phyloP scores from a whole-genome alignment of 2,113 vertebrate species.

The Lophotis ruficrista region DNA sequence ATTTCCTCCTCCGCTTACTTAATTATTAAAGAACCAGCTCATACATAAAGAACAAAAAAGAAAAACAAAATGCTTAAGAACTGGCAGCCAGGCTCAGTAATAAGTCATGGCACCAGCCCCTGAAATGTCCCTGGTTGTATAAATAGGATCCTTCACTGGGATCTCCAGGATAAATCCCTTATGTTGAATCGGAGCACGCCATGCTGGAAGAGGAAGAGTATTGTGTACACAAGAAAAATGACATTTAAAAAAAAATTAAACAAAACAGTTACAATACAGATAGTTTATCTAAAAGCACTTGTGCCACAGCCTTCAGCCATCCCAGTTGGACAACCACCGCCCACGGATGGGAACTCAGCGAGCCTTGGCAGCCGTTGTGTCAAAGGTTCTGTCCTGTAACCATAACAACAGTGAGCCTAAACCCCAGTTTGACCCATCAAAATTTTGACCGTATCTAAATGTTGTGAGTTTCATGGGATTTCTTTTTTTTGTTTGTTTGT shows the following conservation, averaged over 20 bases:
- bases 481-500: background rate
- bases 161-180: conserved; percentile 7
- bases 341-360: background rate
- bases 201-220: background rate
- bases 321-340: accelerated
- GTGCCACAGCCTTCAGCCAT: background rate
- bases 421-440: background rate
- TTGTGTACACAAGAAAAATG: conserved; percentile 28
- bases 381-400: background rate
- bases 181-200: background rate
- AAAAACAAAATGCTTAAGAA: background rate
- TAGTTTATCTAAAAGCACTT: background rate
- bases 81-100: background rate
- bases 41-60: background rate
- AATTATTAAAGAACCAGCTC: conserved; percentile 1
- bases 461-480: background rate
- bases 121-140: background rate
- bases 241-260: background rate
- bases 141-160: background rate
- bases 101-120: background rate
- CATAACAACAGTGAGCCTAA: background rate
- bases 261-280: background rate
- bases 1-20: background rate
- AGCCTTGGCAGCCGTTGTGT: background rate
- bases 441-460: background rate